Conservation (phyloP, 2,888 invertebrate species). For the Perithous albicinctus region DNA sequence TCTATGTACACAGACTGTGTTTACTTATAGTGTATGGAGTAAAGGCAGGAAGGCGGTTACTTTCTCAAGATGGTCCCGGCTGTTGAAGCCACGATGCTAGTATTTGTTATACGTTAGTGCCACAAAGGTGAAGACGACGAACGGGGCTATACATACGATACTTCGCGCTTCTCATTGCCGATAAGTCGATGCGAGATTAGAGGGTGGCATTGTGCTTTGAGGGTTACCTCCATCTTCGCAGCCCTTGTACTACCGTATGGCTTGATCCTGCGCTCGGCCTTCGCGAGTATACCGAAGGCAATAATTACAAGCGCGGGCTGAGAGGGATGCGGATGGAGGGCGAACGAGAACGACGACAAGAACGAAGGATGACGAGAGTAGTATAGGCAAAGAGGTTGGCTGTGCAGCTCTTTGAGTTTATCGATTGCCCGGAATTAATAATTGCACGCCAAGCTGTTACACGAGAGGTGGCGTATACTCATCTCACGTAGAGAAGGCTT, state of each 20-base stretch:
- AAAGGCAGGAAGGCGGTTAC: neutral
- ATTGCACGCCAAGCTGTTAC: slow-evolving; percentile 77
- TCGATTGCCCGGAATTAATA: slow-evolving; percentile 84
- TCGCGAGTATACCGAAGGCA: slow-evolving; percentile 72
- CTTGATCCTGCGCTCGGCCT: slow-evolving; percentile 55
- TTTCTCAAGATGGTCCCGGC: slow-evolving; percentile 8
- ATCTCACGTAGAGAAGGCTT: slow-evolving; percentile 62
- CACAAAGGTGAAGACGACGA: slow-evolving; percentile 58
- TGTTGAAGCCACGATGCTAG: slow-evolving; percentile 20
- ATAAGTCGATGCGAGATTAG: slow-evolving; percentile 84
- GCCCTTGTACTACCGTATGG: slow-evolving; percentile 58
- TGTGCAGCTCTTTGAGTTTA: slow-evolving; percentile 80
- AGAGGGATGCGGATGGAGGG: slow-evolving; percentile 59
- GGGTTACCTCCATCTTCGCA: slow-evolving; percentile 69
- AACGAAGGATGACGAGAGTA: slow-evolving; percentile 52
- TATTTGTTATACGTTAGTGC: slow-evolving; percentile 25
- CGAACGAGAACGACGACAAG: slow-evolving; percentile 44
- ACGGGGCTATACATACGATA: slow-evolving; percentile 75
- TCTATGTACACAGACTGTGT: neutral
- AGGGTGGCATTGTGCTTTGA: slow-evolving; percentile 83
- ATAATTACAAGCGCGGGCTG: slow-evolving; percentile 83
- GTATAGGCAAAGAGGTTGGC: slow-evolving; percentile 20
- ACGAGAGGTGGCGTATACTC: slow-evolving; percentile 66
- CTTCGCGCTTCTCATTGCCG: slow-evolving; percentile 73
- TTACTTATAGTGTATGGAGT: neutral